phyloP scores from a whole-genome alignment of 2,888 invertebrate species.

The Myopa testacea region DNA sequence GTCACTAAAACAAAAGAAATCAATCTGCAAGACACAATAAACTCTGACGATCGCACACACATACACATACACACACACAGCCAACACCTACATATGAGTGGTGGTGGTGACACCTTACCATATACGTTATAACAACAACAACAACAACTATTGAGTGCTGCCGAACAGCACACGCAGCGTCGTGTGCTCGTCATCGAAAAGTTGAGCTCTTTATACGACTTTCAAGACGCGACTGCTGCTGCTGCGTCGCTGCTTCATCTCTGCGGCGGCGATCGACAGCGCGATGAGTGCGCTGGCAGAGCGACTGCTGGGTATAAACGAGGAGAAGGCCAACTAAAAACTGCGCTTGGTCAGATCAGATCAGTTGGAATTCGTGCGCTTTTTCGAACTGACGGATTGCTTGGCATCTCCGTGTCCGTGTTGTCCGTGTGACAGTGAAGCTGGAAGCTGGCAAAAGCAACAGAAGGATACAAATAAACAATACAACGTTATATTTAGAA shows the following conservation, averaged over 20 bases:
- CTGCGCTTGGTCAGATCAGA: conserved; percentile 14
- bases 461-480: conserved; percentile 34
- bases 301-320: not conserved
- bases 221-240: not conserved
- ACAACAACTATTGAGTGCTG: not conserved
- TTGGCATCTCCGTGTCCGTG: not conserved
- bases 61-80: conserved; percentile 6
- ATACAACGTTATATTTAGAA: not conserved
- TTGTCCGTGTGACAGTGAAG: not conserved
- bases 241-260: not conserved
- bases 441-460: not conserved
- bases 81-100: no score
- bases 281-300: not conserved
- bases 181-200: conserved; percentile 11
- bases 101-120: no score
- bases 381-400: conserved; percentile 22
- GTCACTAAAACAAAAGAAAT: conserved; percentile 13
- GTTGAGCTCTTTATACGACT: no score
- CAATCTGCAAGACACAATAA: conserved; percentile 10
- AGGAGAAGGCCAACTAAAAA: conserved; percentile 10
- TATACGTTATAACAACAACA: not conserved
- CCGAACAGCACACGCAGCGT: not conserved
- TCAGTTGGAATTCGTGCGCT: conserved; percentile 31
- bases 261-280: not conserved
- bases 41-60: not conserved